Evolutionary conservation across 2,797 vertebrate genomes (phyloP).

Genomic region (Helicolenus hilgendorfi): DNA sequence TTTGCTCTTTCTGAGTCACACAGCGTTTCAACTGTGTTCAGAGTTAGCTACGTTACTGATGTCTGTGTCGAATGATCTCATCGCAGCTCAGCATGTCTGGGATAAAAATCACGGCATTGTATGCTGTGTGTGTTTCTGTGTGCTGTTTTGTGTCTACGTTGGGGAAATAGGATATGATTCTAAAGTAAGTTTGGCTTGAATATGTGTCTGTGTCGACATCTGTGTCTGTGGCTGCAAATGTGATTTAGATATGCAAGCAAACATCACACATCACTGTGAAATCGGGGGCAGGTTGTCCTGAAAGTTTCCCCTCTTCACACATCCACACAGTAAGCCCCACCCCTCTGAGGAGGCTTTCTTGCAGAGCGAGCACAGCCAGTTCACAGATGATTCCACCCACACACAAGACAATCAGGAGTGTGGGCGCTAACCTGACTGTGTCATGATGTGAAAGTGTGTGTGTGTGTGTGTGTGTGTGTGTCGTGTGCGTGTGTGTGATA

Average conservation of each 20-base stretch:
- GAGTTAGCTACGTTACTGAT: constrained; percentile 40
- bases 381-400: constrained; percentile 76
- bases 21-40: constrained; percentile 41
- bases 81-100: constrained; percentile 58
- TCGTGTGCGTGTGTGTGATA: neutral
- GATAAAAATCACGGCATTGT: constrained; percentile 19
- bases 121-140: neutral
- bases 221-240: neutral
- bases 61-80: constrained; percentile 65
- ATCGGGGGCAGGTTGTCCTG: constrained; percentile 5
- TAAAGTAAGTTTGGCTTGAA: neutral
- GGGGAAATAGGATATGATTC: neutral
- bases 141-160: constrained; percentile 16
- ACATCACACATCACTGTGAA: constrained; percentile 38
- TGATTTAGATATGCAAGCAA: neutral
- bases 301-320: constrained; percentile 15
- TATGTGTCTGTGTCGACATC: neutral
- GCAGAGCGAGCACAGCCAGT: constrained; percentile 83
- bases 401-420: constrained; percentile 53
- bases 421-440: constrained; percentile 55
- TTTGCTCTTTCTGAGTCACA: constrained; percentile 40
- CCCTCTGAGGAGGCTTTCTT: constrained; percentile 64
- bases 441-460: constrained; percentile 57
- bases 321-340: constrained; percentile 32
- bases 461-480: neutral